Evolutionary conservation across 2,797 vertebrate genomes (phyloP).

Genomic region (Urosaurus nigricauda): DNA sequence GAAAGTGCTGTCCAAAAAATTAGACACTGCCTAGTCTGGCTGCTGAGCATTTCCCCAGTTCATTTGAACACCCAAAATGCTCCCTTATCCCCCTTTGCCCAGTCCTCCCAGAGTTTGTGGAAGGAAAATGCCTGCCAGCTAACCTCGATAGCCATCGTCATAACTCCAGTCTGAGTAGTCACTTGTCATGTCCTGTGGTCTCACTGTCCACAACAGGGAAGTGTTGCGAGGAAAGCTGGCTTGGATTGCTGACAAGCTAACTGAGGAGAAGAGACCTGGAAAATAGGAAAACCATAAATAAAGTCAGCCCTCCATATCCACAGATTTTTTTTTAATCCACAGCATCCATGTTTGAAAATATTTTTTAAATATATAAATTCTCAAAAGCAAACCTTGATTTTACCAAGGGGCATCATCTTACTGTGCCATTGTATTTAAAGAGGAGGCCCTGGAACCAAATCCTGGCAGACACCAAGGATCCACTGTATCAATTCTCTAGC

Average conservation of each 20-base stretch:
- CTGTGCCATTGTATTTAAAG: no score
- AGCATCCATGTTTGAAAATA: no score
- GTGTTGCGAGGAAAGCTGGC: neutral
- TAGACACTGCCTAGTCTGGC: no score
- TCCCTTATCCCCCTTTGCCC: neutral
- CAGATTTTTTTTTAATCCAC: no score
- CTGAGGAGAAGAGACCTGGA: slow-evolving; percentile 63
- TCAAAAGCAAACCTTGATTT: no score
- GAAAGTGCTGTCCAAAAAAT: no score
- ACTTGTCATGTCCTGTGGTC: neutral
- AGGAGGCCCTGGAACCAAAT: no score
- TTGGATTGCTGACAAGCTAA: slow-evolving; percentile 49
- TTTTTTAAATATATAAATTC: no score
- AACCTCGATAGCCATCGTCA: slow-evolving; percentile 57
- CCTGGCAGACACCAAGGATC: no score
- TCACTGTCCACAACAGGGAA: slow-evolving; percentile 46
- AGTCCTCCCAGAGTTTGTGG: neutral
- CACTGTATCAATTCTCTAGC: neutral
- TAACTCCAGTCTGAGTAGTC: rapidly evolving
- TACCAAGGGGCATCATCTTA: no score
- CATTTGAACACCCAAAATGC: neutral
- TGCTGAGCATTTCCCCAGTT: neutral
- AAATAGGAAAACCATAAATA: neutral
- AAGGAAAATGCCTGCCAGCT: slow-evolving; percentile 21
- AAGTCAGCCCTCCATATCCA: no score